Conservation (phyloP, 53 echinoderm and acorn worm genomes). For the Zoroaster sp. region DNA sequence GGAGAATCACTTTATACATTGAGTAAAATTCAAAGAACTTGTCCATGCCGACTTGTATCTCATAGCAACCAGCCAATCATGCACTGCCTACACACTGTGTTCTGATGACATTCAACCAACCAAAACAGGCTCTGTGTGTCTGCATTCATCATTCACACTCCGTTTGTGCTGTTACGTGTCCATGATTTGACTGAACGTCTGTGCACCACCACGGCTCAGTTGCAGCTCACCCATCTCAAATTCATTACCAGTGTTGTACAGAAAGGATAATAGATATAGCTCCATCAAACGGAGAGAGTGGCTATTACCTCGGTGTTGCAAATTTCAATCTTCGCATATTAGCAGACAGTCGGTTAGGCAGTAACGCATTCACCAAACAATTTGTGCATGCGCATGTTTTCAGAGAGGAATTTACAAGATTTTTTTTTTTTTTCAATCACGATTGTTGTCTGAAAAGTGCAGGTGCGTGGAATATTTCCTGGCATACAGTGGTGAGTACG, state of each 20-base stretch:
- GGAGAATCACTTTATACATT: too few relatives aligned
- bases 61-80: background rate
- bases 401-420: too few relatives aligned
- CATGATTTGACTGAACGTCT: background rate
- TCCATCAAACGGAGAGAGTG: background rate
- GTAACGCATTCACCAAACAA: background rate
- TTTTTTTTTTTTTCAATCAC: too few relatives aligned
- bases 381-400: too few relatives aligned
- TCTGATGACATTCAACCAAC: slow-evolving; percentile 17
- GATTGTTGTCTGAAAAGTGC: too few relatives aligned
- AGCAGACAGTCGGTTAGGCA: background rate
- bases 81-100: background rate
- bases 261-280: background rate
- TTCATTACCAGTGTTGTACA: background rate
- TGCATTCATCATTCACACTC: background rate
- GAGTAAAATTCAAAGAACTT: too few relatives aligned
- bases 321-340: background rate
- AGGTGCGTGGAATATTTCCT: background rate
- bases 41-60: too few relatives aligned
- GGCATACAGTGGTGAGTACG: background rate
- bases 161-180: background rate
- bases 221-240: background rate
- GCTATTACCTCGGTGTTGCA: background rate
- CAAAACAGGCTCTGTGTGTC: background rate
- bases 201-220: background rate